phyloP scores from a whole-genome alignment of 2,888 invertebrate genomes.

The Brachylomia viminalis region DNA sequence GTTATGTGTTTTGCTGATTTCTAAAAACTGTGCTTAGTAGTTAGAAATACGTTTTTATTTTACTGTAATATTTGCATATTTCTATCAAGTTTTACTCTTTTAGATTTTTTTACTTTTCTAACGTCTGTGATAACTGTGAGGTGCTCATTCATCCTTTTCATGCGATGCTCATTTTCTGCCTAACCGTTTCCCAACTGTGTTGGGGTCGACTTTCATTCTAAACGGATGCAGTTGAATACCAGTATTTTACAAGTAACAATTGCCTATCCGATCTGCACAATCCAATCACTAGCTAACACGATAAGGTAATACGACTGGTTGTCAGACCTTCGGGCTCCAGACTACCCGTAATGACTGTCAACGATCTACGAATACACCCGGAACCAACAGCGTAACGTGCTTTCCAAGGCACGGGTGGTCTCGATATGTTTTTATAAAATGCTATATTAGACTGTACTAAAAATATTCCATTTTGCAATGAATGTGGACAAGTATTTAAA shows the following conservation, averaged over 20 bases:
- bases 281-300: neutral
- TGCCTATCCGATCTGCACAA: neutral
- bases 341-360: neutral
- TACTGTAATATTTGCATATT: neutral
- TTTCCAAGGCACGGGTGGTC: too few relatives aligned
- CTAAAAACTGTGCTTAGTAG: neutral
- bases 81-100: too few relatives aligned
- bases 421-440: too few relatives aligned
- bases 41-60: neutral
- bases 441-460: too few relatives aligned
- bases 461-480: neutral
- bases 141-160: neutral
- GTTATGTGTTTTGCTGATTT: neutral
- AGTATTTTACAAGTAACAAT: neutral
- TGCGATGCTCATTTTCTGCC: neutral
- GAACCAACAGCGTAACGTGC: neutral
- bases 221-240: too few relatives aligned
- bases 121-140: too few relatives aligned
- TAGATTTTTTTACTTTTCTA: too few relatives aligned
- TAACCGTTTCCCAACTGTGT: neutral
- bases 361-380: neutral
- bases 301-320: neutral
- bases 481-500: neutral
- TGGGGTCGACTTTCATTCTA: too few relatives aligned
- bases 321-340: neutral